Evolutionary conservation across 2,797 vertebrate genomes (phyloP), one percentile per base, ranked within the genome.

Genomic region (Dermochelys coriacea): DNA sequence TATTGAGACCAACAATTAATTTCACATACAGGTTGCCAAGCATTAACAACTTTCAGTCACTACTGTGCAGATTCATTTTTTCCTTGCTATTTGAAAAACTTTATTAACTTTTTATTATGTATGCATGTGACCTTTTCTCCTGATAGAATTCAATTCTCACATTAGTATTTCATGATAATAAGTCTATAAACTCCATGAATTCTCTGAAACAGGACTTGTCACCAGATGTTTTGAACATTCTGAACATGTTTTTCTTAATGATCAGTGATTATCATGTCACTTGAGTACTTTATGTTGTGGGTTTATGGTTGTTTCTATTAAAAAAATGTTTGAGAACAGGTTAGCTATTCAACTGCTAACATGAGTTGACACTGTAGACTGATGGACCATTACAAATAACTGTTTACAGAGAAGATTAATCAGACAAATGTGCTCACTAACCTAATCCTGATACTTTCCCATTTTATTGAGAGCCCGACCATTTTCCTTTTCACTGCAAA

Each of bases 381-480:
- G 91, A 93, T 90, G 85, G 82, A 92, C 84, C 85, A 84, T 90
- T 91, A 50, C 45, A 91, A 93, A 81, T 68, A 77, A 89, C 21
- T 94, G 85, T 52, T 84, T 90, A 50, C 77, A 41, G 50, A 88
- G 52, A 85, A 93, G 64, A 27, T 94, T 94, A 94, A 95, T 93
- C 71, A 90, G 91, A 90, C 68, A 94, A 93, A 93, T 88, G n/a
- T 92, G 93, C 80, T 95, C 41, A 92, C 93, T 96, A 89, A 91
- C 54, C 57, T 80, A 86, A 91, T 84, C 34, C 59, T 91, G 88
- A 85, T 95, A 94, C 10, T 91, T 9, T 57, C 93, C 47, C 87
- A 94, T 78, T 29, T 91, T 94, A 84, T 1, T 91, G 88, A 96
- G 88, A 87, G 27, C 8, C 82, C 88, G 29, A 82, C 84, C 12